A percentile compares a stretch with the other conserved stretches of the same genome.
Evolutionary conservation across 2,888 invertebrate genomes (phyloP).

Genomic region (Drosophila putrida): DNA sequence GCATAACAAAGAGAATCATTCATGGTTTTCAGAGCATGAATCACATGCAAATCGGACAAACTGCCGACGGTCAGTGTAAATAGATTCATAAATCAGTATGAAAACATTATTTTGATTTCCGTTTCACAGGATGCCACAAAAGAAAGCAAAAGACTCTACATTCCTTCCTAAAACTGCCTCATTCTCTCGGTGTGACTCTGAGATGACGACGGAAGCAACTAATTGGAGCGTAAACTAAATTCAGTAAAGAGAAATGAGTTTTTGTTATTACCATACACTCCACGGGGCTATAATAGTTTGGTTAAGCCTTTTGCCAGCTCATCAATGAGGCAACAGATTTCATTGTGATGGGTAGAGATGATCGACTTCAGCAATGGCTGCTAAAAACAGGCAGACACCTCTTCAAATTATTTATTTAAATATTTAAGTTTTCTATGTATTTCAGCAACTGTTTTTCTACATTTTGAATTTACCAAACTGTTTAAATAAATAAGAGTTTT

Average conservation of each 20-base stretch:
- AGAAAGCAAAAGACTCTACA: conserved; percentile 40
- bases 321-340: background rate
- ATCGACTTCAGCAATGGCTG: no score
- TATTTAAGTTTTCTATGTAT: no score
- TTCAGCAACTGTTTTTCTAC: no score
- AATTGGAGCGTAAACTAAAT: conserved; percentile 76
- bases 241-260: conserved; percentile 31
- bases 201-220: conserved; percentile 64
- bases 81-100: conserved; percentile 80
- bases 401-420: no score
- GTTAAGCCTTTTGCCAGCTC: background rate
- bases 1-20: conserved; percentile 71
- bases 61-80: conserved; percentile 66
- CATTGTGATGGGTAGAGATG: background rate
- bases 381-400: no score
- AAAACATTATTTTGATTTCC: conserved; percentile 82
- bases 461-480: no score
- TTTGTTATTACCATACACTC: conserved; percentile 19
- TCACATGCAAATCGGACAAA: conserved; percentile 76
- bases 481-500: no score
- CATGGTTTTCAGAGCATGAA: conserved; percentile 82
- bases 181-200: conserved; percentile 25
- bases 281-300: background rate
- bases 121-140: conserved; percentile 64
- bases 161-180: conserved; percentile 25